Base-by-base conservation (phyloP, 2,797 vertebrate genomes). In the Chlorospingus semifuscus region DNA sequence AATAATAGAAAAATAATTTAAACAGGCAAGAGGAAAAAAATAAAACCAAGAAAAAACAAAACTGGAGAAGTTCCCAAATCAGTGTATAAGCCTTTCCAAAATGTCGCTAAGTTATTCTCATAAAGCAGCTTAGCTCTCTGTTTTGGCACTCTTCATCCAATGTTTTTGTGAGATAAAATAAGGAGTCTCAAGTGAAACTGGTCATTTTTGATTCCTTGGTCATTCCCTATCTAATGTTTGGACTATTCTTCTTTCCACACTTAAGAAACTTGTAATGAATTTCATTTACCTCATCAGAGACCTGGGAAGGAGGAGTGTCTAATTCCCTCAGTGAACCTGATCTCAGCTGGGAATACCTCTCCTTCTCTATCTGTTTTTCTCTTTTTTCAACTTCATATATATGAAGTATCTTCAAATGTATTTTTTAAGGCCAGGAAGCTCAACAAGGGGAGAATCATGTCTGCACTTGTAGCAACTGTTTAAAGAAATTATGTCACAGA, bases 41-140 rank as follows among this genome's bases (percentile, higher is more conserved):
- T 15, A 8, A 17, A 11, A 37, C 3, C 27, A 53, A 83, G 56
- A 66, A 91, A 76, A 29, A 26, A 12, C 12, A 29, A 37, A 64
- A 89, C 60, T 69, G 63, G 55, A 91, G 34, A 41, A 41, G 32
- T 86, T 94, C 41, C 53, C 55, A 84, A 52, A 84, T 80, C 47
- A 70, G 15, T 46, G 23, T 76, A 72, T 69, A 92, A 92, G 34
- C 63, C 47, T 41, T 92, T 88, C 72, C 76, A 86, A 92, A 96
- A 83, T 86, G 63, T 83, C 76, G 46, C 30, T 7, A 49, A 90
- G 34, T 83, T 88, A 53, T 70, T 93, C 53, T 95, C 70, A 46
- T 65, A 91, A 83, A 89, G 46, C n/a, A 91, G 37, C n/a, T 83
- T 89, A 91, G 26, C 53, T 88, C 24, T 70, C 32, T 0, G 1